Percentiles rank a stretch among this genome's conserved stretches.
phyloP scores from a whole-genome alignment of 30 jellyfish, hydroid and myxozoan species.

The Aurelia sp. region DNA sequence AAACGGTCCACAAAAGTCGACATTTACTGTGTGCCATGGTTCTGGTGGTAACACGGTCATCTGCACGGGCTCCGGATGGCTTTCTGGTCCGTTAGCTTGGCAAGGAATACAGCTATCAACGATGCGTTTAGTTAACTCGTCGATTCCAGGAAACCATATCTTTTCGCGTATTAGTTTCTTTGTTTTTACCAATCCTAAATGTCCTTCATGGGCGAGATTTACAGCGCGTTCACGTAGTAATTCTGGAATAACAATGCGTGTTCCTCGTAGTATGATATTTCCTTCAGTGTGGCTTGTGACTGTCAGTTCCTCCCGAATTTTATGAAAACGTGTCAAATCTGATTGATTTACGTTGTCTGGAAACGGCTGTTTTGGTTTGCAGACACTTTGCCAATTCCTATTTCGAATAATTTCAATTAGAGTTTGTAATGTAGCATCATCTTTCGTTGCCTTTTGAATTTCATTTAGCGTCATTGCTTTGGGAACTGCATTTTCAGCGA shows the following conservation, averaged over 20 bases:
- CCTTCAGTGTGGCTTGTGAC: constrained; percentile 6
- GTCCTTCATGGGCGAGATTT: no score
- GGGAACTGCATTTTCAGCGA: no score
- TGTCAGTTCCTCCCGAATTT: constrained; percentile 30
- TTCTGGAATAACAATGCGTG: no score
- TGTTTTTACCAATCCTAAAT: no score
- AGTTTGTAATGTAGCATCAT: no score
- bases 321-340: constrained; percentile 24
- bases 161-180: no score
- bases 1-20: constrained; percentile 55
- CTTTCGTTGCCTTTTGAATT: no score
- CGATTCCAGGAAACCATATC: not conserved
- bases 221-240: no score
- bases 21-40: constrained; percentile 38
- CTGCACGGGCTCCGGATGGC: constrained; percentile 20
- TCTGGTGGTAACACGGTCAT: constrained; percentile 27
- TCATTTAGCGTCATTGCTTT: no score
- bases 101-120: constrained; percentile 46
- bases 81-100: constrained; percentile 28
- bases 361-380: constrained; percentile 5
- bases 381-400: constrained; percentile 3
- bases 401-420: not conserved
- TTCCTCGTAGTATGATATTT: constrained; percentile 8
- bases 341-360: constrained; percentile 2
- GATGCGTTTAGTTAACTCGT: constrained; percentile 1